These are phyloP conservation scores for Cancer borealis DNA, from an alignment of 2,888 invertebrate genomes.

Conservation along the genomic window DNA sequence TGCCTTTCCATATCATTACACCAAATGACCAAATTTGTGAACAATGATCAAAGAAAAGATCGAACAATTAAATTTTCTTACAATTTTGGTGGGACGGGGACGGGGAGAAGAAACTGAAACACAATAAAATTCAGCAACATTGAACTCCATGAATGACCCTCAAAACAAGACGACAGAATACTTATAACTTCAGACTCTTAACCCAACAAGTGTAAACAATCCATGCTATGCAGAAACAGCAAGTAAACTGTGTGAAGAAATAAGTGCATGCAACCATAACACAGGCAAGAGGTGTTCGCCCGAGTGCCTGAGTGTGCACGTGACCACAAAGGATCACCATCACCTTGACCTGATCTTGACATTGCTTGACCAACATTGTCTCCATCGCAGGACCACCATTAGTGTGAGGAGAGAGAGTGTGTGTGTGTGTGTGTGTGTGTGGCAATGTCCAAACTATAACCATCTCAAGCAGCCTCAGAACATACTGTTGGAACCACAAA, in stretches of 20 bases:
- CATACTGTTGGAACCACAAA: neutral
- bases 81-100: neutral
- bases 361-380: neutral
- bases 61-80: neutral
- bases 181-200: neutral
- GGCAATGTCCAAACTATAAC: neutral
- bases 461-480: conserved; percentile 9
- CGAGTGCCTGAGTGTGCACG: neutral
- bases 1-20: neutral
- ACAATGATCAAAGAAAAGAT: neutral
- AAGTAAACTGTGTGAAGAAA: neutral
- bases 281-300: neutral
- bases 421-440: neutral
- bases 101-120: neutral
- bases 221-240: neutral
- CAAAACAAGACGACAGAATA: neutral
- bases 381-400: neutral
- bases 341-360: too few species aligned
- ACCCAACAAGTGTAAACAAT: conserved; percentile 3
- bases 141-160: neutral
- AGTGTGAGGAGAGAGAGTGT: neutral
- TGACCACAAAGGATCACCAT: neutral
- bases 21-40: neutral
- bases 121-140: neutral
- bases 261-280: conserved; percentile 15